Percentiles rank a stretch among this genome's conserved stretches.
phyloP scores from a whole-genome alignment of 2,888 invertebrate species.

The Pandemis cinnamomeana region DNA sequence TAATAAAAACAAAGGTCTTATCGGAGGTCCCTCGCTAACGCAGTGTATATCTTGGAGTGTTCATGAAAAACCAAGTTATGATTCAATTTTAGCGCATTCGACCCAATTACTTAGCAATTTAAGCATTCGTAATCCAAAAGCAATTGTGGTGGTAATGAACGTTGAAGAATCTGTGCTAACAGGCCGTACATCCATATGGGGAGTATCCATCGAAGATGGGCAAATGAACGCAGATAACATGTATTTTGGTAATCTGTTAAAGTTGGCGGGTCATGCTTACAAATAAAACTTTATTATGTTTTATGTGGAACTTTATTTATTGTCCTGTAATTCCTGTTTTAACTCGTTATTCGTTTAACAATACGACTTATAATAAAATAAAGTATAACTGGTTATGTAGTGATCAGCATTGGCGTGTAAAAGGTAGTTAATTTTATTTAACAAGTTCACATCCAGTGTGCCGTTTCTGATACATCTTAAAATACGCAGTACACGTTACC shows the following conservation, averaged over 20 bases:
- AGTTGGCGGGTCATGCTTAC: conserved; percentile 32
- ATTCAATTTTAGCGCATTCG: conserved; percentile 39
- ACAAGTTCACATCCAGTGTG: too few species aligned
- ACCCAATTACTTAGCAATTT: conserved; percentile 42
- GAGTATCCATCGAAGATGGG: conserved; percentile 44
- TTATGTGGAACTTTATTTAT: conserved; percentile 27
- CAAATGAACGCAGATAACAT: conserved; percentile 45
- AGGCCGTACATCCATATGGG: conserved; percentile 46
- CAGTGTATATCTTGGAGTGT: conserved; percentile 44
- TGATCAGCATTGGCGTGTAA: too few species aligned
- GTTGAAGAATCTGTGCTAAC: conserved; percentile 33
- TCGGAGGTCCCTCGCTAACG: conserved; percentile 11
- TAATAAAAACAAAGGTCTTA: conserved; percentile 18
- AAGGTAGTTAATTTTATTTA: too few species aligned
- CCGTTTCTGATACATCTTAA: too few species aligned
- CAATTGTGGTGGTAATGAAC: conserved; percentile 46
- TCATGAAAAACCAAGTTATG: conserved; percentile 35
- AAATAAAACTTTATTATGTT: conserved; percentile 23
- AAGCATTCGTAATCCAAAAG: conserved; percentile 40
- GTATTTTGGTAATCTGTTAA: conserved; percentile 43
- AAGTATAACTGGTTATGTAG: neutral
- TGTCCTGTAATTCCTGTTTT: conserved; percentile 8
- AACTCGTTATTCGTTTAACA: neutral
- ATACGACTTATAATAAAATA: neutral
- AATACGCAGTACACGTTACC: too few species aligned